These are phyloP conservation scores for Cataglyphis hispanica DNA, from an alignment of 1,140 invertebrate species.

Conservation along the genomic window DNA sequence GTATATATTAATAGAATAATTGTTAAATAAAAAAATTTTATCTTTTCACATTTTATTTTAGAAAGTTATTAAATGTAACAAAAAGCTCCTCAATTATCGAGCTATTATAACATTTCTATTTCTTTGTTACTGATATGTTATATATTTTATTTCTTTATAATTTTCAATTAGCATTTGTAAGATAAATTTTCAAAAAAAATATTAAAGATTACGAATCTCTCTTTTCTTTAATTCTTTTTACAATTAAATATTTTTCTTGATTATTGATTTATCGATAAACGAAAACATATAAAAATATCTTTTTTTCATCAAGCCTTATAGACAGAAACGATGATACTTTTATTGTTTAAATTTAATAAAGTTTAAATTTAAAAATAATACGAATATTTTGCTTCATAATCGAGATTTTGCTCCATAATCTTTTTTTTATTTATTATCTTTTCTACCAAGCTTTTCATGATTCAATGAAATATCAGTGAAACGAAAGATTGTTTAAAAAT, in stretches of 20 bases:
- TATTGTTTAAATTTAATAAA: neutral
- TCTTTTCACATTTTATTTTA: slow-evolving; percentile 17
- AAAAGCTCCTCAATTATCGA: neutral
- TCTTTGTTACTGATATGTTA: too few relatives aligned
- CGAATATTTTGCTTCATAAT: neutral
- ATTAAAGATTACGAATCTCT: too few relatives aligned
- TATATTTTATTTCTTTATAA: too few relatives aligned
- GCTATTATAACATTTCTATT: neutral
- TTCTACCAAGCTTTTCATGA: neutral
- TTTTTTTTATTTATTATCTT: too few relatives aligned
- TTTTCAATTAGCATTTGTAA: too few relatives aligned
- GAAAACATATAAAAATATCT: neutral
- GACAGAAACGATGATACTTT: neutral
- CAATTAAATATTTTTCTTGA: neutral
- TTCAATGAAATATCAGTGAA: slow-evolving; percentile 8
- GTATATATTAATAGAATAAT: slow-evolving; percentile 18
- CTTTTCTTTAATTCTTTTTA: neutral
- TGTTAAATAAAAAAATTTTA: slow-evolving; percentile 54
- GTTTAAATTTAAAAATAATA: too few relatives aligned
- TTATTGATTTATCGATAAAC: neutral
- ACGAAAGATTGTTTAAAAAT: neutral
- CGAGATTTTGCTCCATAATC: too few relatives aligned
- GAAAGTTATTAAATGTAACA: slow-evolving; percentile 24
- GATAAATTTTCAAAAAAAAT: too few relatives aligned
- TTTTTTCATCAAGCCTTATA: neutral